Evolutionary conservation across 2,888 invertebrate genomes (phyloP), one percentile per base, ranked within the genome.

Genomic region (Criorhina ranunculi): DNA sequence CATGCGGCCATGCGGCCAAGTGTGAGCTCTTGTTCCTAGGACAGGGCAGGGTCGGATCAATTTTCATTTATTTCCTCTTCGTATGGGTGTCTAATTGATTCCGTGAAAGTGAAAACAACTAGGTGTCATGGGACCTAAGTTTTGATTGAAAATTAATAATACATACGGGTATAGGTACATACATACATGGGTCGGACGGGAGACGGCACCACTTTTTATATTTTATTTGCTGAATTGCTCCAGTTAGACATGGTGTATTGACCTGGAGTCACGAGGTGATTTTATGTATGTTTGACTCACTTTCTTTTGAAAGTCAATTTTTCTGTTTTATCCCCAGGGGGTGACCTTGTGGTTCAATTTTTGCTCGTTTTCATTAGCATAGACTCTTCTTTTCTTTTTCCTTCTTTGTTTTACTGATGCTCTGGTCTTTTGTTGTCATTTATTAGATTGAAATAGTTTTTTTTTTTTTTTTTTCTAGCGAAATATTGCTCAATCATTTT

Each of bases 61-160:
- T 64, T 77, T 82, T 70, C 77, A 64, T 59, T 70, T 69, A 29
- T 59, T 76, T 76, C 57, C 62, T 51, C 59, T 40, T 64, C n/a
- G 57, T 33, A 15, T 51, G 33, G 17, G 12, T 7, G n/a, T 46
- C 11, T 72, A 82, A 77, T 82, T 82, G 70, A 64, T 82, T 77
- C 59, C 59, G 51, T 82, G 77, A 82, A 82, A 77, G 81, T 82
- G 77, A 82, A 82, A 82, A 64, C 11, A 60, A 60, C 12, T 42
- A 73, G 55, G 62, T 75, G 46, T 60, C 53, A 19, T 29, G 72
- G 72, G 60, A 51, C n/a, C 19, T 12, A 33, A 35, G 11, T 62
- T 72, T 51, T 60, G 62, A 62, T 62, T 62, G 62, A 35, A 62
- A 46, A 46, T 62, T 46, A 33, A 60, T 44, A 60, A 11, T 40